Evolutionary conservation across 2,797 vertebrate species (phyloP).

Genomic region (Cygnus olor): DNA sequence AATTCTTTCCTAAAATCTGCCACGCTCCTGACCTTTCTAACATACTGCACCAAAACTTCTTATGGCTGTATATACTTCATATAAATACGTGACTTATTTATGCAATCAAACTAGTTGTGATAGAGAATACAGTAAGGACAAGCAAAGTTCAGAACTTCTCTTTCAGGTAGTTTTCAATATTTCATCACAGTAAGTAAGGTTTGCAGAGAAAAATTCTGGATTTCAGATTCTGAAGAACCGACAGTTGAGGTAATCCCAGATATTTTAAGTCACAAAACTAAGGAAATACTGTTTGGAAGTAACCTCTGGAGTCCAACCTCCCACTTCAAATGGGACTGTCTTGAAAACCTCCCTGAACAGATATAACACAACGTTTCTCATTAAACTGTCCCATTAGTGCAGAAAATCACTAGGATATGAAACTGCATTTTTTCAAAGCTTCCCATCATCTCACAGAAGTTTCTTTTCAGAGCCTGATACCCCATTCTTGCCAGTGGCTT

Average conservation of each 20-base stretch:
- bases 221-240: not conserved
- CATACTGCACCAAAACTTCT: not conserved
- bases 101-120: not conserved
- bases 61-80: not conserved
- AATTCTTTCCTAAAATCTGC: not conserved
- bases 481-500: not conserved
- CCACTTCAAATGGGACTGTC: not conserved
- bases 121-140: not conserved
- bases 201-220: not conserved
- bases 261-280: not conserved
- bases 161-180: not conserved
- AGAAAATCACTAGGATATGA: not conserved
- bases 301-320: not conserved
- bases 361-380: not conserved
- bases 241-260: not conserved
- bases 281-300: not conserved
- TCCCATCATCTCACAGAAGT: not conserved
- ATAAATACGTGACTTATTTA: not conserved
- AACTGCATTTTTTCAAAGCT: not conserved
- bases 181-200: not conserved
- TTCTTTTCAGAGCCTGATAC: not conserved
- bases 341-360: fast-evolving
- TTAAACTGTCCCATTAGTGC: not conserved
- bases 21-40: not conserved
- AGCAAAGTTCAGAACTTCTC: not conserved